A percentile compares a stretch with the other conserved stretches of the same genome.
phyloP scores from a whole-genome alignment of 2,888 invertebrate species.

The Drosophila bunnanda region DNA sequence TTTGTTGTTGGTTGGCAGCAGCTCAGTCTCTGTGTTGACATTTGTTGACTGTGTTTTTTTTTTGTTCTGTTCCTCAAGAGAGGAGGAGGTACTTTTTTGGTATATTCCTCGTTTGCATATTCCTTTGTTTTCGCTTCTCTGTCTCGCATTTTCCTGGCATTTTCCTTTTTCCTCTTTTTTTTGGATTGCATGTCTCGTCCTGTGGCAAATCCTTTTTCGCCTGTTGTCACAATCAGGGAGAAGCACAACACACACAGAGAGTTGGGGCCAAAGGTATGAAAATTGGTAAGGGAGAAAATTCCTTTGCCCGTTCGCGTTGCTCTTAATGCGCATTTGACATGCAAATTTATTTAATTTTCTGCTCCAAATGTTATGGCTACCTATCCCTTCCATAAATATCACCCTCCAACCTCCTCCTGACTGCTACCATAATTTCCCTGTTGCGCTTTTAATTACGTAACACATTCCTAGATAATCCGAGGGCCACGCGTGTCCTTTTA shows the following conservation, averaged over 20 bases:
- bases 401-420: background rate
- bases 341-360: conserved; percentile 79
- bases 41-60: conserved; percentile 32
- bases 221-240: conserved; percentile 65
- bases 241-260: conserved; percentile 22
- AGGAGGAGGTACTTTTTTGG: conserved; percentile 14
- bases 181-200: conserved; percentile 50
- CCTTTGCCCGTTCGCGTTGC: conserved; percentile 40
- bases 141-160: conserved; percentile 2
- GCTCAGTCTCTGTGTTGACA: conserved; percentile 46
- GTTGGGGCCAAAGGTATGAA: conserved; percentile 17
- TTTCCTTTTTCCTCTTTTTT: conserved; percentile 27
- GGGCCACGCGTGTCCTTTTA: background rate
- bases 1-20: conserved; percentile 10
- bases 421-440: conserved; percentile 43
- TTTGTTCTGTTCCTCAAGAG: conserved; percentile 40
- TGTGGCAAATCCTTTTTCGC: conserved; percentile 66
- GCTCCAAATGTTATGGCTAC: conserved; percentile 60
- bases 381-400: conserved; percentile 19
- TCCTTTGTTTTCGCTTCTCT: conserved; percentile 36
- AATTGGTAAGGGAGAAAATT: conserved; percentile 19
- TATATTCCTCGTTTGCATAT: conserved; percentile 50
- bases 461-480: conserved; percentile 35
- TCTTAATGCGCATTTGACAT: conserved; percentile 77
- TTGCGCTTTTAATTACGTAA: conserved; percentile 73